phyloP scores from a whole-genome alignment of 2,888 invertebrate genomes.

The Embidobia sp. region DNA sequence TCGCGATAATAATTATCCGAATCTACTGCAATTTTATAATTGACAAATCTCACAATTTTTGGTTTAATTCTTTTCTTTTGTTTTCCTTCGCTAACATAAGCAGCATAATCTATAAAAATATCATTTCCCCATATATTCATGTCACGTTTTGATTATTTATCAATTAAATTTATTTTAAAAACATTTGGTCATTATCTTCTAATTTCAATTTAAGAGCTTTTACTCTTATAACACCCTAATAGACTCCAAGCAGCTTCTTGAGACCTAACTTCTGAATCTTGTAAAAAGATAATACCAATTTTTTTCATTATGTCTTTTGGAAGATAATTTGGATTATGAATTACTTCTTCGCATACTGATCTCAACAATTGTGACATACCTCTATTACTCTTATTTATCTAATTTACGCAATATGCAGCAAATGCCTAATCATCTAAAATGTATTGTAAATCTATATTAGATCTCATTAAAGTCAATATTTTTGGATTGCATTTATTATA shows the following conservation, averaged over 20 bases:
- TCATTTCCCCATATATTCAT: no score
- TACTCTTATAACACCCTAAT: slow-evolving; percentile 61
- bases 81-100: no score
- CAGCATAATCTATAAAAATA: no score
- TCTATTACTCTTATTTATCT: slow-evolving; percentile 50
- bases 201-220: slow-evolving; percentile 45
- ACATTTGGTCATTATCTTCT: no score
- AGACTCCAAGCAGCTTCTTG: slow-evolving; percentile 68
- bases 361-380: slow-evolving; percentile 51
- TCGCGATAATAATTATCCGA: no score
- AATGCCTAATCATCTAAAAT: slow-evolving; percentile 54
- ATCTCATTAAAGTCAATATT: slow-evolving; percentile 37
- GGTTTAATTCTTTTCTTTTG: no score
- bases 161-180: no score
- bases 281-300: slow-evolving; percentile 64
- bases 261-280: slow-evolving; percentile 63
- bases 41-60: no score
- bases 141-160: no score
- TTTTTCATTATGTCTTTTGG: slow-evolving; percentile 63
- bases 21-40: no score
- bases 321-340: slow-evolving; percentile 53
- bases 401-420: slow-evolving; percentile 53
- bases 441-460: slow-evolving; percentile 62
- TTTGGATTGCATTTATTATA: slow-evolving; percentile 54
- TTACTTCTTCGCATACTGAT: slow-evolving; percentile 59